A percentile compares a stretch with the other conserved stretches of the same genome.
Conservation (phyloP, 2,888 invertebrate species). For the Platerodrilus igneus region DNA sequence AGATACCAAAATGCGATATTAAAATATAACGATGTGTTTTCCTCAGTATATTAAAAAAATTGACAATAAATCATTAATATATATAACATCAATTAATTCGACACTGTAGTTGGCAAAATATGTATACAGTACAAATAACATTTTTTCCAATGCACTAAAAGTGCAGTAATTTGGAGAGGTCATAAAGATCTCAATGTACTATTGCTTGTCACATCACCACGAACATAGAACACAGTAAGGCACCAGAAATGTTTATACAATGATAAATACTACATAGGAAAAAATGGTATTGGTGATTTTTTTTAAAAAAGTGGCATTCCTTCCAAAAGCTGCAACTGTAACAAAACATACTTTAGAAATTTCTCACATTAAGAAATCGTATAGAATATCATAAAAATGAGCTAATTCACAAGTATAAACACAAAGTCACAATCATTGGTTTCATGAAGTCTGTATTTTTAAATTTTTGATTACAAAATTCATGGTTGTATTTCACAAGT, state of each 20-base stretch:
- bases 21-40: conserved; percentile 30
- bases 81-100: conserved; percentile 44
- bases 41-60: conserved; percentile 49
- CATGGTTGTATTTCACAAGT: too few relatives aligned
- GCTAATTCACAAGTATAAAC: too few relatives aligned
- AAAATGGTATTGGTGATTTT: conserved; percentile 43
- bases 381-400: too few relatives aligned
- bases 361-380: conserved; percentile 10
- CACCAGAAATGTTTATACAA: conserved; percentile 47
- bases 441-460: too few relatives aligned
- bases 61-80: conserved; percentile 49
- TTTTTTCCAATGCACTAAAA: conserved; percentile 44
- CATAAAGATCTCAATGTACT: conserved; percentile 39
- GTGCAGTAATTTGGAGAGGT: conserved; percentile 20
- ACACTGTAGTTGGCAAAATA: conserved; percentile 41
- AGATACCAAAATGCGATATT: too few relatives aligned
- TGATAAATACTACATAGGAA: conserved; percentile 44
- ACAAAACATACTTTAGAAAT: neutral
- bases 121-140: conserved; percentile 41
- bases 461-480: too few relatives aligned
- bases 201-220: conserved; percentile 46
- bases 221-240: conserved; percentile 48
- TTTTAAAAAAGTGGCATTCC: conserved; percentile 46
- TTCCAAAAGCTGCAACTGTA: conserved; percentile 21
- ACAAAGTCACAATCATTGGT: too few relatives aligned